These are phyloP conservation scores for Nymphalis c-album DNA, from an alignment of 2,888 invertebrate genomes.

Conservation along the genomic window DNA sequence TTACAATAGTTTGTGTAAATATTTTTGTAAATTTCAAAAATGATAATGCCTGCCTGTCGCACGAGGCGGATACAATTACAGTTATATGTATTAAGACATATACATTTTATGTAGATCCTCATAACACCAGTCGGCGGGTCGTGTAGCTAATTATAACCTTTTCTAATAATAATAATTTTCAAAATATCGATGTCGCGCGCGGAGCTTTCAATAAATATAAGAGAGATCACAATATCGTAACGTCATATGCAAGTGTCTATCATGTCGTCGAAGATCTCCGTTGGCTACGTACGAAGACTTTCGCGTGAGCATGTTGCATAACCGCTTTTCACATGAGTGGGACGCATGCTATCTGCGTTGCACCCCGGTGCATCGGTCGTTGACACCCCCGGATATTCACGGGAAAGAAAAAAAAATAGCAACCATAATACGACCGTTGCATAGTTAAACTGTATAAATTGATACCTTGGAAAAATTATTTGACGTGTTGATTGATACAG, in stretches of 20 bases:
- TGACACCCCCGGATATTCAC: conserved; percentile 51
- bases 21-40: too few relatives aligned
- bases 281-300: conserved; percentile 50
- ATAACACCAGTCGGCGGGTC: too few relatives aligned
- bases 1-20: too few relatives aligned
- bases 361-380: conserved; percentile 72
- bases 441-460: not conserved
- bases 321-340: conserved; percentile 77
- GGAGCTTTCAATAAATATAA: not conserved
- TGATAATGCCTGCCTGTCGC: too few relatives aligned
- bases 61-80: too few relatives aligned
- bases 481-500: not conserved
- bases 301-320: conserved; percentile 71
- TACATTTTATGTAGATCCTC: too few relatives aligned
- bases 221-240: conserved; percentile 19
- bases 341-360: conserved; percentile 63
- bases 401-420: conserved; percentile 5
- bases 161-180: not conserved
- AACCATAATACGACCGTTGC: not conserved
- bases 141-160: too few relatives aligned
- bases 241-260: conserved; percentile 25
- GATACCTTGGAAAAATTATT: not conserved
- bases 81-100: too few relatives aligned
- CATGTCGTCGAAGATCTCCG: conserved; percentile 59
- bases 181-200: not conserved